Evolutionary conservation across 2,113 vertebrate species (phyloP).

Genomic region (Galeopterus variegatus): DNA sequence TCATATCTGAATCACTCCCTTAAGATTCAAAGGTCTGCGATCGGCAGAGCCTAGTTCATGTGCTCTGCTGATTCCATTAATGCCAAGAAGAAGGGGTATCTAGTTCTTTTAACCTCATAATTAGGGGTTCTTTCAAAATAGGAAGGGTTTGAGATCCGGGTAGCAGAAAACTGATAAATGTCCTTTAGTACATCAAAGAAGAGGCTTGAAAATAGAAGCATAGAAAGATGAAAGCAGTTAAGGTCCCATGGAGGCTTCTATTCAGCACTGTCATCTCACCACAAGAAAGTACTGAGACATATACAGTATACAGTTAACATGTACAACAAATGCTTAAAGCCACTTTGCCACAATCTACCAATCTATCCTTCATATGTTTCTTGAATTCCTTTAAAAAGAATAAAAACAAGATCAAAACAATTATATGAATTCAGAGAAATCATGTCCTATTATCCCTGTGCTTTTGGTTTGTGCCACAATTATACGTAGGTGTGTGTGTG

Average conservation of each 20-base stretch:
- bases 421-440: neutral
- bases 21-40: neutral
- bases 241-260: neutral
- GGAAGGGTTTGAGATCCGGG: neutral
- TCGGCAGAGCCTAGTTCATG: neutral
- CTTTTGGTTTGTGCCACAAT: neutral
- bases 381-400: constrained; percentile 1
- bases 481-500: too few species aligned
- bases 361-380: neutral
- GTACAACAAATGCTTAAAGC: neutral
- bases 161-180: neutral
- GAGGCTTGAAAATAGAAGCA: neutral
- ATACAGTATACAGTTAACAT: neutral
- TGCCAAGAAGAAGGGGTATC: neutral
- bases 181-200: neutral
- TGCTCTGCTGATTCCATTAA: neutral
- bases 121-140: neutral
- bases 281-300: neutral
- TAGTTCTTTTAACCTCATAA: neutral
- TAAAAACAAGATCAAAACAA: neutral
- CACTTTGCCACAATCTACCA: neutral
- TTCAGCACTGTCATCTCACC: neutral
- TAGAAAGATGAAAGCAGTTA: neutral
- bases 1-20: neutral
- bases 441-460: too few species aligned